Percentiles rank a stretch among this genome's conserved stretches.
Conservation (phyloP, 2,888 invertebrate genomes). For the Quadriops clusia region DNA sequence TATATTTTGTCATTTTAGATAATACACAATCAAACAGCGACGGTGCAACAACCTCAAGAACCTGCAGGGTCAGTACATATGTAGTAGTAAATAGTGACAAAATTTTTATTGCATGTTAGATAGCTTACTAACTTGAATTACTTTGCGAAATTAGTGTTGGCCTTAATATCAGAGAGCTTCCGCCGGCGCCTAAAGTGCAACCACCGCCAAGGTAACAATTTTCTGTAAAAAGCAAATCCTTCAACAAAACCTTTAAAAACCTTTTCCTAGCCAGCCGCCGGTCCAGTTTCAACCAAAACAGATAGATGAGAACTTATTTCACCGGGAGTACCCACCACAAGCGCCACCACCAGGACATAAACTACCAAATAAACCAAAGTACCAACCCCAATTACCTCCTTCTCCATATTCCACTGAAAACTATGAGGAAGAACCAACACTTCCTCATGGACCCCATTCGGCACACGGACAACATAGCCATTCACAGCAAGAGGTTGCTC, state of each 20-base stretch:
- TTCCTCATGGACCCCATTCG: not conserved
- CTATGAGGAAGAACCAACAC: not conserved
- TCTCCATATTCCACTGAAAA: too few species aligned
- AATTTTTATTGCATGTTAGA: too few species aligned
- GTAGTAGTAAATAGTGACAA: not conserved
- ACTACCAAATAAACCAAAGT: too few species aligned
- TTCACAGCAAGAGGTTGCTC: constrained; percentile 3
- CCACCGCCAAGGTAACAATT: constrained; percentile 1
- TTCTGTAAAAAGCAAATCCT: too few species aligned
- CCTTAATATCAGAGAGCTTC: constrained; percentile 10
- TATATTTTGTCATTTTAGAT: too few species aligned
- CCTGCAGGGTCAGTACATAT: constrained; percentile 43
- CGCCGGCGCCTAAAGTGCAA: constrained; percentile 7
- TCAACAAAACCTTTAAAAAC: too few species aligned
- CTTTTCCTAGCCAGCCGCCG: too few species aligned
- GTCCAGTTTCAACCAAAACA: too few species aligned
- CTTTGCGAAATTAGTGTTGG: constrained; percentile 14
- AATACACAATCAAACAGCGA: constrained; percentile 48
- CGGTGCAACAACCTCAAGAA: constrained; percentile 40
- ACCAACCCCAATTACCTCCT: too few species aligned
- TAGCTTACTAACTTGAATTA: too few species aligned
- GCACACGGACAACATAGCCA: constrained; percentile 6
- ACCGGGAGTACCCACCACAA: constrained; percentile 1
- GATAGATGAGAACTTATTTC: too few species aligned
- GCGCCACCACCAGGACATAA: too few species aligned